phyloP scores from a whole-genome alignment of 37 sponge, comb jelly and placozoan species.

The Beroe forskalii region DNA sequence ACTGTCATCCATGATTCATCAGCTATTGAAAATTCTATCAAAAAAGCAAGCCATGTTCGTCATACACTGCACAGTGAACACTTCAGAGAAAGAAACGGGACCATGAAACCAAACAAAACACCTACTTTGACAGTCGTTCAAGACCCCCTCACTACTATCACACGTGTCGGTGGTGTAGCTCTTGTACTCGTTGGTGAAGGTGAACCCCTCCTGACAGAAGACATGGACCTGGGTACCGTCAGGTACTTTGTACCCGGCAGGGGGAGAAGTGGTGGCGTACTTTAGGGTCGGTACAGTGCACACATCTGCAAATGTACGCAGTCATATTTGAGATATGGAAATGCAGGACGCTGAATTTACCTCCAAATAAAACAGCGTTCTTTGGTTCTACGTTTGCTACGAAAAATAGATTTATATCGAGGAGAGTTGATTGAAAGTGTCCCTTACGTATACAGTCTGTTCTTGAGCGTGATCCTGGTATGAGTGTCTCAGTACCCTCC shows the following conservation, averaged over 20 bases:
- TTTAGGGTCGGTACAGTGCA: conserved; percentile 46
- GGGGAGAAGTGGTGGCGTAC: conserved; percentile 25
- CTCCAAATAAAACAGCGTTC: too few relatives aligned
- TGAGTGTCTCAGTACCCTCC: conserved; percentile 22
- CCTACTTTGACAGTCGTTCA: neutral
- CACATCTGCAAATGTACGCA: conserved; percentile 11
- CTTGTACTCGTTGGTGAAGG: neutral
- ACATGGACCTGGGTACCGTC: neutral
- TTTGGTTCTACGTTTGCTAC: too few relatives aligned
- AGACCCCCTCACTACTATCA: too few relatives aligned
- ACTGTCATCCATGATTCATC: too few relatives aligned
- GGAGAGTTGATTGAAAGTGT: too few relatives aligned
- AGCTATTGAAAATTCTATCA: too few relatives aligned
- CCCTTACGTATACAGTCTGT: conserved; percentile 40
- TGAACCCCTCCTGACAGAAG: neutral
- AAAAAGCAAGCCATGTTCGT: too few relatives aligned
- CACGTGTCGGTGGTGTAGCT: neutral
- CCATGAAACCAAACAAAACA: too few relatives aligned
- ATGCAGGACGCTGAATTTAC: too few relatives aligned
- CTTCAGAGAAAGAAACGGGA: too few relatives aligned
- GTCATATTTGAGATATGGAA: neutral
- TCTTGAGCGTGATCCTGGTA: neutral
- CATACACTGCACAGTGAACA: too few relatives aligned
- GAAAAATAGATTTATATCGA: too few relatives aligned
- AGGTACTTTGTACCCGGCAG: neutral